These are phyloP conservation scores for Hylaeus anthracinus DNA, from an alignment of 1,140 invertebrate species.

Conservation along the genomic window DNA sequence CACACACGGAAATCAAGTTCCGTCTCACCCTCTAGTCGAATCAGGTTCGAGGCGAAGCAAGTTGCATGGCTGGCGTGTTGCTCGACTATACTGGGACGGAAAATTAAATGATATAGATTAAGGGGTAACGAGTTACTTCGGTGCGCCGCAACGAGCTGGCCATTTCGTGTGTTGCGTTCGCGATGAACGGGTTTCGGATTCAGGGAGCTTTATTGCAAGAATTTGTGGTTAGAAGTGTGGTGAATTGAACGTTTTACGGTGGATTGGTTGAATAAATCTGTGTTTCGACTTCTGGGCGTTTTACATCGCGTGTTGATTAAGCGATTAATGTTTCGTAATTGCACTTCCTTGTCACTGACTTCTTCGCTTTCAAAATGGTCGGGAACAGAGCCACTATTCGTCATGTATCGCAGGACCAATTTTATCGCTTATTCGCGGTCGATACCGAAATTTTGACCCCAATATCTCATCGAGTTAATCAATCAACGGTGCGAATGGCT, in stretches of 20 bases:
- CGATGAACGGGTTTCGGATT: background rate
- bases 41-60: background rate
- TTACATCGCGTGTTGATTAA: too few species aligned
- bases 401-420: background rate
- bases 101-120: constrained; percentile 24
- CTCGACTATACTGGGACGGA: background rate
- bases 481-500: constrained; percentile 41
- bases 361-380: background rate
- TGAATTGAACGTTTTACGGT: background rate
- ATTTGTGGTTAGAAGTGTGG: background rate
- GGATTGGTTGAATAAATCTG: too few species aligned
- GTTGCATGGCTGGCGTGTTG: constrained; percentile 4
- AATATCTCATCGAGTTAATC: constrained; percentile 41
- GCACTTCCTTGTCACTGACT: too few species aligned
- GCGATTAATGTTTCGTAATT: too few species aligned
- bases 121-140: constrained; percentile 23
- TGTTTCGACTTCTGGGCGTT: too few species aligned
- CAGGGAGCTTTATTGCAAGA: background rate
- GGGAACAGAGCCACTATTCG: background rate
- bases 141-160: constrained; percentile 1
- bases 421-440: constrained; percentile 17
- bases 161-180: constrained; percentile 6
- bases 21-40: background rate
- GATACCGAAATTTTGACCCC: constrained; percentile 39
- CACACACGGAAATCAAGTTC: too few species aligned